phyloP scores from a whole-genome alignment of 2,797 vertebrate genomes.

The Calcarius lapponicus region DNA sequence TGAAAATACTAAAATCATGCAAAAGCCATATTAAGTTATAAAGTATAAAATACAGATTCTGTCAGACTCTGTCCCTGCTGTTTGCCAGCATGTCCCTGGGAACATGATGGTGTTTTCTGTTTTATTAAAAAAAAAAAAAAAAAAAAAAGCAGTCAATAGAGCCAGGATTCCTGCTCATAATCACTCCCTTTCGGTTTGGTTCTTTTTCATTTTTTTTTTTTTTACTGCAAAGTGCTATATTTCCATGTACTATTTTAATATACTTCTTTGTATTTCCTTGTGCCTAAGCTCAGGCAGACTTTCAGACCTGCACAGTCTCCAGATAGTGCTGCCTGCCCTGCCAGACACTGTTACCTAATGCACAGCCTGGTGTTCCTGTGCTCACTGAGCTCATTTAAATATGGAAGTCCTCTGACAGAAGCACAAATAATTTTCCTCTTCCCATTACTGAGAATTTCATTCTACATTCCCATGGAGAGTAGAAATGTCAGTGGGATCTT shows the following conservation, averaged over 20 bases:
- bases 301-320: not conserved
- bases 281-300: slow-evolving; percentile 10
- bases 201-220: not conserved
- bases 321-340: not conserved
- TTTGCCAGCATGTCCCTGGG: slow-evolving; percentile 58
- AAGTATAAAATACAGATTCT: slow-evolving; percentile 27
- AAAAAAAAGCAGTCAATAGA: not conserved
- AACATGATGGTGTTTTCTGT: slow-evolving; percentile 31
- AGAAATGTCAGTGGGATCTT: not conserved
- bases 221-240: slow-evolving; percentile 7
- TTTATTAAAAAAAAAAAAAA: not conserved
- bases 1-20: slow-evolving; percentile 25
- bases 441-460: not conserved
- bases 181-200: not conserved
- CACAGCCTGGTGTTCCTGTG: not conserved
- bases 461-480: not conserved
- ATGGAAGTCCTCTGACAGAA: not conserved
- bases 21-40: slow-evolving; percentile 56
- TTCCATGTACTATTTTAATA: slow-evolving; percentile 44
- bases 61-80: not conserved
- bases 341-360: not conserved
- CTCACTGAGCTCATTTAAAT: not conserved
- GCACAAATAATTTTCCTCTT: not conserved
- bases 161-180: slow-evolving; percentile 59
- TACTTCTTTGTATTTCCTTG: not conserved